phyloP scores from a whole-genome alignment of 2,113 vertebrate genomes.

The Bufo bufo region DNA sequence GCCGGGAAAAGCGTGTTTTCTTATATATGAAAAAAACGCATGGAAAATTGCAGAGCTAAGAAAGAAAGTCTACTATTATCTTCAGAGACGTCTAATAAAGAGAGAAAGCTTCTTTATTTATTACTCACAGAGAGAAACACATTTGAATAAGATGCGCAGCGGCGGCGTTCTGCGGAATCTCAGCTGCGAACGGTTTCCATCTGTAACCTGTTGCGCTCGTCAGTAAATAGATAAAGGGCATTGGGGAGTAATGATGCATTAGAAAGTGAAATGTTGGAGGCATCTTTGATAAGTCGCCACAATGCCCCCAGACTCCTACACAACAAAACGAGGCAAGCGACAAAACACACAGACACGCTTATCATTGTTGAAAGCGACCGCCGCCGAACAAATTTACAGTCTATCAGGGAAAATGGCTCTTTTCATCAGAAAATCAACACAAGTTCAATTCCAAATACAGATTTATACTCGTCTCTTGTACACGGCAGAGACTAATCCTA shows the following conservation, averaged over 20 bases:
- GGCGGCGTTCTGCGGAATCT: conserved; percentile 19
- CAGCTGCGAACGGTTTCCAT: conserved; percentile 17
- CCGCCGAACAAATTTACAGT: background rate
- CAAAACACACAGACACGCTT: conserved; percentile 2
- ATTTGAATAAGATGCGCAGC: conserved; percentile 14
- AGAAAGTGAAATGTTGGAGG: conserved; percentile 18
- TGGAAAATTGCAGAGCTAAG: conserved; percentile 36
- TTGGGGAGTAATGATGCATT: conserved; percentile 16
- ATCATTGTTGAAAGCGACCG: conserved; percentile 2
- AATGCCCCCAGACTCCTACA: conserved; percentile 37
- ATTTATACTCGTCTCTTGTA: background rate
- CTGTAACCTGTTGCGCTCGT: conserved; percentile 25
- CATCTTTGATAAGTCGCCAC: conserved; percentile 22
- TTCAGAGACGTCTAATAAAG: conserved; percentile 44
- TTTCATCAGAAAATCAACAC: conserved; percentile 43
- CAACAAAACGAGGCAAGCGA: background rate
- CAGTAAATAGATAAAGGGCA: conserved; percentile 44
- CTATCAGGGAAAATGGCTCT: conserved; percentile 8
- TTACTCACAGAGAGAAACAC: conserved; percentile 21
- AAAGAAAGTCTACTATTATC: conserved; percentile 45
- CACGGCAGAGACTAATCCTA: background rate
- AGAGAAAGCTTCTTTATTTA: conserved; percentile 49
- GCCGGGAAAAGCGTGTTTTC: conserved; percentile 12
- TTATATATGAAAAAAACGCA: conserved; percentile 12
- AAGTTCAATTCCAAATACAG: background rate